Conservation (phyloP, 2,888 invertebrate genomes). For the Artemia sinica region DNA sequence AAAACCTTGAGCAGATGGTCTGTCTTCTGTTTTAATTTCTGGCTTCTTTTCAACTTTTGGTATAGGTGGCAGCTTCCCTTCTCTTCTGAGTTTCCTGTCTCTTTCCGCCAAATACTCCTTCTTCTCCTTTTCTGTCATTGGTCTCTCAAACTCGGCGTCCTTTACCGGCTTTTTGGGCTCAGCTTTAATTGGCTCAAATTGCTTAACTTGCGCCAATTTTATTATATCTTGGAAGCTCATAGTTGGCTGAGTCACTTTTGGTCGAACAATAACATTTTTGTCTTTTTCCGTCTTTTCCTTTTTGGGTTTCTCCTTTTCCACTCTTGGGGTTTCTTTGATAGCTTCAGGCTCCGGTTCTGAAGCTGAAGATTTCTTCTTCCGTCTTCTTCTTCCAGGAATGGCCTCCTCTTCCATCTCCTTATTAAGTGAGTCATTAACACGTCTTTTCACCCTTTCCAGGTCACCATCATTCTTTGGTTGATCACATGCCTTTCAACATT, state of each 20-base stretch:
- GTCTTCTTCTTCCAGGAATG: constrained; percentile 45
- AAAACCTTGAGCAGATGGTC: too few species aligned
- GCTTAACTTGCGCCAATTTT: constrained; percentile 48
- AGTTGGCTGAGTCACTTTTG: constrained; percentile 42
- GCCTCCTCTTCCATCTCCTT: constrained; percentile 53
- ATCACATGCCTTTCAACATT: neutral
- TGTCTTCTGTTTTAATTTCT: neutral
- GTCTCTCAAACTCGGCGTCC: constrained; percentile 37
- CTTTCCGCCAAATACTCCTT: constrained; percentile 43
- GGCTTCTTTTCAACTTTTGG: constrained; percentile 25
- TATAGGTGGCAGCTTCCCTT: constrained; percentile 27
- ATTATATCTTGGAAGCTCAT: constrained; percentile 60
- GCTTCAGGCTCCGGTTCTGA: constrained; percentile 25
- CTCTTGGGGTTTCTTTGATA: constrained; percentile 30
- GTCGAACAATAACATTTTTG: constrained; percentile 15
- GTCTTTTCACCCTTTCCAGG: constrained; percentile 13
- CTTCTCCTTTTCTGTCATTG: constrained; percentile 63
- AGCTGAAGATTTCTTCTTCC: constrained; percentile 33
- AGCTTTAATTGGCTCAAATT: constrained; percentile 24
- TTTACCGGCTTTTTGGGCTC: constrained; percentile 21
- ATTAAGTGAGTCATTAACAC: constrained; percentile 43
- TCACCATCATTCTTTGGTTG: constrained; percentile 15
- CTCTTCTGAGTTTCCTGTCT: constrained; percentile 25
- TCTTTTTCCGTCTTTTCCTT: constrained; percentile 33
- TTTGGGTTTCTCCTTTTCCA: constrained; percentile 38